Evolutionary conservation across 30 jellyfish, hydroid and myxozoan genomes (phyloP).

Genomic region (Cassiopea xamachana): DNA sequence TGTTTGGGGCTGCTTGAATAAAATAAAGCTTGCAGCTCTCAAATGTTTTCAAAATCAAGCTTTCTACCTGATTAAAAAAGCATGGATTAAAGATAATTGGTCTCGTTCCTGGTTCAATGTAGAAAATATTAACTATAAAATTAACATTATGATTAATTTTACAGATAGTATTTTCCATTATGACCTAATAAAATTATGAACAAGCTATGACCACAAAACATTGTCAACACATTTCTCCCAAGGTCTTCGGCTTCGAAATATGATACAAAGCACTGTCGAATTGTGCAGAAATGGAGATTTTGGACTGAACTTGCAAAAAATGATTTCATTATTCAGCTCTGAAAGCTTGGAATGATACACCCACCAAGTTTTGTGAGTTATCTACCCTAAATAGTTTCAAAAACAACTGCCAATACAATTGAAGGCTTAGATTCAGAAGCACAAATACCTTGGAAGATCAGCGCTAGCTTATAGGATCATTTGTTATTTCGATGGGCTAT

Average conservation of each 20-base stretch:
- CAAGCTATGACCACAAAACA: slow-evolving; percentile 12
- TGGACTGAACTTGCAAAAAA: too few species aligned
- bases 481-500: too few species aligned
- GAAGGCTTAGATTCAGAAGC: too few species aligned
- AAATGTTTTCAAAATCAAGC: slow-evolving; percentile 24
- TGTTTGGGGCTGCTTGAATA: slow-evolving; percentile 19
- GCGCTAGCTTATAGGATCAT: too few species aligned
- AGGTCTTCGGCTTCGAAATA: not conserved
- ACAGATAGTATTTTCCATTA: not conserved
- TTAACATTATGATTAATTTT: not conserved
- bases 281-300: not conserved
- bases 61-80: not conserved
- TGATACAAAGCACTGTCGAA: not conserved
- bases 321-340: too few species aligned
- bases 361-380: too few species aligned
- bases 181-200: slow-evolving; percentile 13
- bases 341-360: too few species aligned
- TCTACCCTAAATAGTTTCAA: too few species aligned
- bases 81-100: slow-evolving; percentile 18
- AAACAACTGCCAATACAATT: too few species aligned
- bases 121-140: not conserved
- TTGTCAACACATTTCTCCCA: not conserved
- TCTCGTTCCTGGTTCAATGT: slow-evolving; percentile 25
- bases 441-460: too few species aligned
- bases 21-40: not conserved